Base-by-base conservation (phyloP, 2,888 invertebrate genomes). In the Sarcophaga variegata region DNA sequence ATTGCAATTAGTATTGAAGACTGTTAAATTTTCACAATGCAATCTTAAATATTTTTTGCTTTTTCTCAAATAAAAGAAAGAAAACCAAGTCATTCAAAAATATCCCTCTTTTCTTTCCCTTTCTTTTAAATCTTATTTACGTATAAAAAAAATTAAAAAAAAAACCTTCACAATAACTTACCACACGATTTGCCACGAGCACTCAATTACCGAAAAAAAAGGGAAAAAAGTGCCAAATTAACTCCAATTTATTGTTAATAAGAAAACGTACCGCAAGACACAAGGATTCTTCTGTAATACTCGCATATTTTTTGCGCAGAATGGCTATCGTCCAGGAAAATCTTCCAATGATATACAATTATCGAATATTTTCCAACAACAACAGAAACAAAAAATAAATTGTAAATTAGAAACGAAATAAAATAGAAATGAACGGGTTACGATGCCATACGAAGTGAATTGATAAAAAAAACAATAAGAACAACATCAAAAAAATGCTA, bases 191-290 rank as follows among this genome's bases (percentile, higher is more conserved):
- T 62, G 62, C 49, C 66, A 59, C 59, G 71, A 76, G 69, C 72
- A 83, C 64, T 72, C 62, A 72, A 80, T 80, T 81, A 76, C 76
- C 54, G 17, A 54, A 17, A 17, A 54, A 17, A 54, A 54, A 2
- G 14, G 54, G 12, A 78, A 76, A 78, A 80, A 83, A 84, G 80
- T 83, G 80, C 63, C 86, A 86, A 86, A 86, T 86, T 86, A 86
- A 86, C 77, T 86, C 83, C 86, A 81, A 83, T 86, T 86, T 86
- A 86, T 86, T 86, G 86, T 86, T 86, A 86, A 86, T 86, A 86
- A 86, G 80, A 86, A 86, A 86, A 76, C 67, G 67, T 84, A 63
- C 22, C 81, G 49, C 59, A 67, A 47, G 20, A 83, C 25, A 1
- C 3, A 60, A 74, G 69, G 20, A 60, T 72, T 37, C 72, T 47